A percentile compares a stretch with the other conserved stretches of the same genome.
Conservation (phyloP, 2,888 invertebrate genomes). For the Oxytorus armatus region DNA sequence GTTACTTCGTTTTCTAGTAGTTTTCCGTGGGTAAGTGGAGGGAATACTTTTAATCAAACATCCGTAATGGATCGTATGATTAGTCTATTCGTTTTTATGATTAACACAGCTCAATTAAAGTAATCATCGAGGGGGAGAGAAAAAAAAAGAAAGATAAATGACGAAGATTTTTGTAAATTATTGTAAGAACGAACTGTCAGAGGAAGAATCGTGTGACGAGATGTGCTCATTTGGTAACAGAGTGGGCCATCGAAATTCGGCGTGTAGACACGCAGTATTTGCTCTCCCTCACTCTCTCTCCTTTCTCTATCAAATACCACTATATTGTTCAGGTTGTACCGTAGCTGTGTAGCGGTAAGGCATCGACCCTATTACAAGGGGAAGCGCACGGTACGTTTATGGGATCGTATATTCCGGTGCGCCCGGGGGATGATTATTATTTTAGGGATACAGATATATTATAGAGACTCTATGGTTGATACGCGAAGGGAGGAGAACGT, state of each 20-base stretch:
- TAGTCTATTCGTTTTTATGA: background rate
- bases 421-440: conserved; percentile 74
- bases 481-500: conserved; percentile 43
- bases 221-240: background rate
- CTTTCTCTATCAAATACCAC: background rate
- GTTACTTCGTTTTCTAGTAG: no score
- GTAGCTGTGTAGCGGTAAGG: conserved; percentile 52
- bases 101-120: conserved; percentile 6
- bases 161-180: conserved; percentile 47
- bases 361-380: conserved; percentile 72
- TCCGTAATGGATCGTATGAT: no score
- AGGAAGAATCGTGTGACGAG: background rate
- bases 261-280: conserved; percentile 16
- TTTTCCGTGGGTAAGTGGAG: no score
- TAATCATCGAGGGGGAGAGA: background rate
- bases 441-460: conserved; percentile 71
- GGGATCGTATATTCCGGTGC: conserved; percentile 76
- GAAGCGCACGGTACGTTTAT: conserved; percentile 75
- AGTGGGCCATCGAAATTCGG: conserved; percentile 43
- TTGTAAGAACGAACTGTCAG: conserved; percentile 42
- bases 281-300: conserved; percentile 5
- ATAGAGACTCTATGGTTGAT: conserved; percentile 1
- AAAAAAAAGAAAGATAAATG: conserved; percentile 19
- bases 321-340: conserved; percentile 63
- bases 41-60: no score